Conservation (phyloP, 2,113 vertebrate genomes). For the Apodemus speciosus region DNA sequence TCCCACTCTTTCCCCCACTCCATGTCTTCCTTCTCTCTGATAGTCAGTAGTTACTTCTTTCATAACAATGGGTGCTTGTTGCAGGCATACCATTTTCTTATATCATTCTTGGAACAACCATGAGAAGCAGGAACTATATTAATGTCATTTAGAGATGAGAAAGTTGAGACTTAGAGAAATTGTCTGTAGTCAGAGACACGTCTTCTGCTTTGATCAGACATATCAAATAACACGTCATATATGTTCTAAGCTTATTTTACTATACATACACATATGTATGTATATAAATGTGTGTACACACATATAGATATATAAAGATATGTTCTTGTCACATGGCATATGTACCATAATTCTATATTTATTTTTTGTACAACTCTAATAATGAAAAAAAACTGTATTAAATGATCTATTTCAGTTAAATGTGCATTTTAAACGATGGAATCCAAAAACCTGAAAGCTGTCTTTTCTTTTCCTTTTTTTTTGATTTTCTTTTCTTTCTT, state of each 20-base stretch:
- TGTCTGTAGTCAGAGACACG: background rate
- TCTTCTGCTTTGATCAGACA: background rate
- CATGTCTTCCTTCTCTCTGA: background rate
- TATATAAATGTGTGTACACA: background rate
- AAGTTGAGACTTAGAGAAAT: slow-evolving; percentile 19
- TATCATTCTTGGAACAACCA: background rate
- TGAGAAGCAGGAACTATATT: background rate
- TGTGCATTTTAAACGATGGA: slow-evolving; percentile 63
- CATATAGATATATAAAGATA: background rate
- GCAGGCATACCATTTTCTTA: background rate
- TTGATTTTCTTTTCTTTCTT: too few relatives aligned
- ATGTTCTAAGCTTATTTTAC: background rate
- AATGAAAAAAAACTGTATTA: background rate
- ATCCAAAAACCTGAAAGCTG: slow-evolving; percentile 14
- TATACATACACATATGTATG: background rate
- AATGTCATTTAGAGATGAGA: slow-evolving; percentile 12
- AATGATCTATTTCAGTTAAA: slow-evolving; percentile 50
- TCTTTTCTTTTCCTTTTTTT: background rate
- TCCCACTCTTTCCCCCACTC: background rate
- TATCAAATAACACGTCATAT: background rate
- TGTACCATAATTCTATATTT: background rate
- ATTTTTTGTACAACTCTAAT: background rate
- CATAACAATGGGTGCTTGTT: background rate
- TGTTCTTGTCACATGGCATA: background rate
- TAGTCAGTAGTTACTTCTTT: background rate